Evolutionary conservation across 37 sponge, comb jelly and placozoan species (phyloP), one percentile per base, ranked within the genome.

Genomic region (Ianthella basta): DNA sequence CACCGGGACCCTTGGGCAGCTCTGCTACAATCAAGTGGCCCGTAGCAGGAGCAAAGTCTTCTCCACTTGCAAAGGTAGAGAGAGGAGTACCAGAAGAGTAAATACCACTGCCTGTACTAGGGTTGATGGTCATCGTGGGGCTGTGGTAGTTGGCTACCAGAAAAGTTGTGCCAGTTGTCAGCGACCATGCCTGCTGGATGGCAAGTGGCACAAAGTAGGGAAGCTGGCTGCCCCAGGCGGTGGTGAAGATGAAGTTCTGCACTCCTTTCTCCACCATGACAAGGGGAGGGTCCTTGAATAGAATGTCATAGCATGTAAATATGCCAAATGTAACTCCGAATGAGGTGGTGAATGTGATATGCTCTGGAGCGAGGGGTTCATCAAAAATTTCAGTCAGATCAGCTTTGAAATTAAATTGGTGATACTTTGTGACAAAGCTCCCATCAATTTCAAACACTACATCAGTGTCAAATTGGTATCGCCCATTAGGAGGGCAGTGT

Each of bases 311-410:
- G 59, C 93, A 92, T 27, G 93, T 92, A 61, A 89, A 89, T 5
- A 61, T 86, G 4, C 93, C 93, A 79, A 92, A 92, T 10, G 77
- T 81, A n/a, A 92, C 87, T 33, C 90, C 93, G 83, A 92, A 89
- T 8, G 75, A 59, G 13, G 90, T 83, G 0, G 55, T 37, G 50
- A 92, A 92, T 14, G 91, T 39, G 16, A 90, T 72, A 12, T 21
- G 29, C 4, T 61, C 55, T 6, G 53, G 15, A 54, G 80, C 15
- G 30, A 66, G 72, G 10, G 40, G 40, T 44, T 55, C 4, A 29
- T 83, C 82, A 36, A 85, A 85, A 13, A 25, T 13, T 0, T 13
- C 5, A 15, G 0, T 60, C 69, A 88, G 80, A 24, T 14, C 86
- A 60, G 15, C 57, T 67, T 66, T 88, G 0, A 92, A 68, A 67